These are phyloP conservation scores for Sorex araneus DNA, from an alignment of 2,113 vertebrate genomes.

Conservation along the genomic window DNA sequence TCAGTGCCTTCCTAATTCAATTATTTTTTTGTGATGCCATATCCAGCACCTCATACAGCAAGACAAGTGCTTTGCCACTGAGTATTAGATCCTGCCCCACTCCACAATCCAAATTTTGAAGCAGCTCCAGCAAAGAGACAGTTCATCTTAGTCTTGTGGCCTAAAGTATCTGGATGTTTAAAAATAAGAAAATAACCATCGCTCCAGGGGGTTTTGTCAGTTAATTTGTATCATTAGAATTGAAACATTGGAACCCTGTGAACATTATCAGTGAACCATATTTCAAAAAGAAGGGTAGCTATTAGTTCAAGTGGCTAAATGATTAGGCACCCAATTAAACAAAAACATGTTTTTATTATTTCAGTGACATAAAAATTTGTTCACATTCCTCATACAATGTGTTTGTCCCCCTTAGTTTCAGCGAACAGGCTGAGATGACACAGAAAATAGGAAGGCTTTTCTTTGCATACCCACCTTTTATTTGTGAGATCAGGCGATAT, in stretches of 20 bases:
- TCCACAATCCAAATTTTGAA: constrained; percentile 38
- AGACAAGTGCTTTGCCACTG: too few species aligned
- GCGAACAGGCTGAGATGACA: constrained; percentile 11
- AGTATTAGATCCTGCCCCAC: too few species aligned
- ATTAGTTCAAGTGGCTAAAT: neutral
- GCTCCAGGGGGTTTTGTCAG: neutral
- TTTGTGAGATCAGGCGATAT: neutral
- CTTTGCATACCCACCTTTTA: neutral
- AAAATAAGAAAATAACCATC: neutral
- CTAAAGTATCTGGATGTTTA: neutral
- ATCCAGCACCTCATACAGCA: too few species aligned
- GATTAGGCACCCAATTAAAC: neutral
- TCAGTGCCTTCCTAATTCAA: too few species aligned
- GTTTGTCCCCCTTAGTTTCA: constrained; percentile 17
- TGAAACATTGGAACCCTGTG: constrained; percentile 44
- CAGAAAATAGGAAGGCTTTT: constrained; percentile 8
- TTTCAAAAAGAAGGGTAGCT: constrained; percentile 16
- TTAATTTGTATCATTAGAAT: constrained; percentile 45
- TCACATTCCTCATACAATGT: constrained; percentile 30
- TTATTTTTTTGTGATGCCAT: too few species aligned
- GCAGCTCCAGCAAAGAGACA: neutral
- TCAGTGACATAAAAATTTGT: neutral
- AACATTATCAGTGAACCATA: neutral
- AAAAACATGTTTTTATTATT: constrained; percentile 1
- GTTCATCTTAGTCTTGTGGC: neutral